phyloP scores from a whole-genome alignment of 2,797 vertebrate species.

The Sebastes vulpes region DNA sequence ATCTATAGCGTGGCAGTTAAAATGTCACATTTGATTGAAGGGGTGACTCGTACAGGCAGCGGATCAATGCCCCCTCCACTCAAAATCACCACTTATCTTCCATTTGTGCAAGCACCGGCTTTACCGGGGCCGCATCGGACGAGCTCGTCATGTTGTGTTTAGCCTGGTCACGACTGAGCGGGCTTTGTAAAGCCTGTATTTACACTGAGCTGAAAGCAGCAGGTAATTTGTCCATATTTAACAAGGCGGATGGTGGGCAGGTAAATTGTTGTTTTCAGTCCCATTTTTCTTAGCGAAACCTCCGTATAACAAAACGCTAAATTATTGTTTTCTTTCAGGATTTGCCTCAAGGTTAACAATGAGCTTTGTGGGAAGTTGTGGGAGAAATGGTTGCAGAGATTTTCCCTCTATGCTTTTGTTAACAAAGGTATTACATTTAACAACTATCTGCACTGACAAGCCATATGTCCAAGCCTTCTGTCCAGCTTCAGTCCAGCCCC shows the following conservation, averaged over 20 bases:
- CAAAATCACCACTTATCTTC: slow-evolving; percentile 5
- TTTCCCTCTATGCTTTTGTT: not conserved
- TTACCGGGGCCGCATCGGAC: not conserved
- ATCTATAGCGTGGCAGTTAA: not conserved
- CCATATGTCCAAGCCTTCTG: slow-evolving; percentile 45
- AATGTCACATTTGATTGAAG: slow-evolving; percentile 14
- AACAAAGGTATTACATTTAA: slow-evolving; percentile 22
- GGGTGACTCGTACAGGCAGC: not conserved
- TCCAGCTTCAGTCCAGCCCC: slow-evolving; percentile 13
- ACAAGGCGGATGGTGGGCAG: slow-evolving; percentile 13
- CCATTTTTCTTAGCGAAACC: not conserved
- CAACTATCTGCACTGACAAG: slow-evolving; percentile 32
- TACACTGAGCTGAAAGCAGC: not conserved
- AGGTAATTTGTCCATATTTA: slow-evolving; percentile 28
- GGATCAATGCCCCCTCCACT: not conserved
- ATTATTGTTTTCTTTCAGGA: slow-evolving; percentile 32
- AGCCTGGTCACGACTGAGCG: not conserved
- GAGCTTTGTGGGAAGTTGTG: not conserved
- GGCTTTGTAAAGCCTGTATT: not conserved
- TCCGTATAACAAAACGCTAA: slow-evolving; percentile 14
- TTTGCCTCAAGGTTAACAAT: slow-evolving; percentile 20
- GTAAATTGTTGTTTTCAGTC: slow-evolving; percentile 54
- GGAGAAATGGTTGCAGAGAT: not conserved
- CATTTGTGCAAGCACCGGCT: not conserved
- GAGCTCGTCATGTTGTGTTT: not conserved